Conservation (phyloP, 2,888 invertebrate genomes). For the Temnothorax unifasciatus region DNA sequence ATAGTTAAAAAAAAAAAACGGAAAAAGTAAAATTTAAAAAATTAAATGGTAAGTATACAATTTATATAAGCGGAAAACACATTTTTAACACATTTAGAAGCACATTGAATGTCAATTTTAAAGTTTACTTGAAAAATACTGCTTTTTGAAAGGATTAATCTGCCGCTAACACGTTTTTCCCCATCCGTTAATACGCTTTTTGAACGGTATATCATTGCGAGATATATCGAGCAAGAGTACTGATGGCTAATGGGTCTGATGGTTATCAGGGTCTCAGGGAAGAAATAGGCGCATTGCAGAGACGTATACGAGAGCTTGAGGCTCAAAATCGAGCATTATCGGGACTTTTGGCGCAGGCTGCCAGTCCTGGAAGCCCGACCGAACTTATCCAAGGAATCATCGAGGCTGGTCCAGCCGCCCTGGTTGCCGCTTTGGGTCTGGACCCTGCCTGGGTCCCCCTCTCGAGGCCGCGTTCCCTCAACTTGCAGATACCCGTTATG, state of each 20-base stretch:
- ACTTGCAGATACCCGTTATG: conserved; percentile 90
- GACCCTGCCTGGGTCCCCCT: conserved; percentile 91
- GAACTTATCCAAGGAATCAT: conserved; percentile 82
- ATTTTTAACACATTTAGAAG: background rate
- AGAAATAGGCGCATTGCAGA: conserved; percentile 91
- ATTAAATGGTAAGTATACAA: too few species aligned
- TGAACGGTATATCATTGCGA: conserved; percentile 3
- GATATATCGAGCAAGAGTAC: conserved; percentile 14
- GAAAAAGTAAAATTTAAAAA: too few species aligned
- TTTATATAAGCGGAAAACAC: background rate
- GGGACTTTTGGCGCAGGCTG: conserved; percentile 89
- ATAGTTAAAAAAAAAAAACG: too few species aligned
- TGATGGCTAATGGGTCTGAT: background rate
- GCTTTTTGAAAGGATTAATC: conserved; percentile 11
- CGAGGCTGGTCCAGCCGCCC: conserved; percentile 83
- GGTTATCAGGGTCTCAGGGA: conserved; percentile 91
- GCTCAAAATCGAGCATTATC: conserved; percentile 92
- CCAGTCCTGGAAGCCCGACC: conserved; percentile 87
- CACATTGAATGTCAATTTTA: background rate
- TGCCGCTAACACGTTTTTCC: conserved; percentile 66
- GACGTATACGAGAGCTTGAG: conserved; percentile 92
- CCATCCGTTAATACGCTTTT: conserved; percentile 41
- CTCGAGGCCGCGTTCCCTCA: conserved; percentile 90
- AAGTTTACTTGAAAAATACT: background rate
- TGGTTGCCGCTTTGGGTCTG: conserved; percentile 88